These are phyloP conservation scores for Drosophila anomalata DNA, from an alignment of 2,888 invertebrate genomes.

Conservation along the genomic window DNA sequence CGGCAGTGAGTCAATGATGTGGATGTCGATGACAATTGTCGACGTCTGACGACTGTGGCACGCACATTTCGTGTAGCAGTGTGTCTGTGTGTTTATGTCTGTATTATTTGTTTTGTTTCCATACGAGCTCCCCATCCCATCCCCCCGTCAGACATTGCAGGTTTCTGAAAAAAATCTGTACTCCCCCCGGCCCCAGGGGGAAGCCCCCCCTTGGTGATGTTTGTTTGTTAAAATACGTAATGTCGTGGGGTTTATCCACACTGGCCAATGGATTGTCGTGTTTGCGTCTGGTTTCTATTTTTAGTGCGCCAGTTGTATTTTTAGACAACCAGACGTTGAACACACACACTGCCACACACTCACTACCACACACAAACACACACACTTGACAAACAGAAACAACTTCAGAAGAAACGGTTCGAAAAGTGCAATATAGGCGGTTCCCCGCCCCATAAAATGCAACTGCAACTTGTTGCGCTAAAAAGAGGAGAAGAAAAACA, in stretches of 20 bases:
- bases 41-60: conserved; percentile 9
- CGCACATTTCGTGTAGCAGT: conserved; percentile 13
- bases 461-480: conserved; percentile 69
- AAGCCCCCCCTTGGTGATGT: conserved; percentile 44
- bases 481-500: neutral
- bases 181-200: conserved; percentile 3
- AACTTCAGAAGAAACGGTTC: conserved; percentile 56
- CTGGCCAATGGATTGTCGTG: conserved; percentile 43
- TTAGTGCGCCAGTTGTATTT: conserved; percentile 69
- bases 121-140: conserved; percentile 3
- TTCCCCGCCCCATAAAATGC: conserved; percentile 41
- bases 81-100: conserved; percentile 5
- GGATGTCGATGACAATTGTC: conserved; percentile 21
- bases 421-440: conserved; percentile 43
- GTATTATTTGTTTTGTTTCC: conserved; percentile 12
- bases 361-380: conserved; percentile 33
- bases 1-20: conserved; percentile 18
- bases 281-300: conserved; percentile 67
- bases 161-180: neutral
- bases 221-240: conserved; percentile 69
- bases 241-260: conserved; percentile 70
- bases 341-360: conserved; percentile 1
- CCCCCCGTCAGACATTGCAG: neutral
- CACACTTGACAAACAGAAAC: conserved; percentile 43
- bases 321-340: conserved; percentile 43